Evolutionary conservation across 2,888 invertebrate genomes (phyloP).

Genomic region (Salticus scenicus): DNA sequence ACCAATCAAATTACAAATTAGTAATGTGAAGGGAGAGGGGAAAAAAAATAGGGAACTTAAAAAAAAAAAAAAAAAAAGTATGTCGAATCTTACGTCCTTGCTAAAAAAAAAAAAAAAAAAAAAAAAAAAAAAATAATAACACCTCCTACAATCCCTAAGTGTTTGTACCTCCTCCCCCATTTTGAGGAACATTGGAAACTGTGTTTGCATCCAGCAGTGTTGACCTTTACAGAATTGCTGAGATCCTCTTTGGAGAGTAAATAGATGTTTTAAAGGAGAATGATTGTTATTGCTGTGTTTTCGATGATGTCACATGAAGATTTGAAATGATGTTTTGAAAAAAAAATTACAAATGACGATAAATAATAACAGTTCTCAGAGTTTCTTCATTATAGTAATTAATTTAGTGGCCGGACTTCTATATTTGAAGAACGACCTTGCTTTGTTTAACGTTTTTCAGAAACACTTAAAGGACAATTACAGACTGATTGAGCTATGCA

Average conservation of each 20-base stretch:
- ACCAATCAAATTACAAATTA: constrained; percentile 49
- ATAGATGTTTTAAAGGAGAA: neutral
- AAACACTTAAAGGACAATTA: neutral
- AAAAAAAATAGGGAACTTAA: neutral
- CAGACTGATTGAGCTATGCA: no score
- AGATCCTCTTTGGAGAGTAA: neutral
- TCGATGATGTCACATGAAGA: constrained; percentile 58
- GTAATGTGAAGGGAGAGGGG: neutral
- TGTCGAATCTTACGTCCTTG: constrained; percentile 57
- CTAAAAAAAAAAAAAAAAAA: neutral
- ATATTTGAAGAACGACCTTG: constrained; percentile 9
- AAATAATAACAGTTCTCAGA: constrained; percentile 10
- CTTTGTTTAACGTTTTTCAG: neutral
- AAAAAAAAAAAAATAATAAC: constrained; percentile 7
- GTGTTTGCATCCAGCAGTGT: constrained; percentile 25
- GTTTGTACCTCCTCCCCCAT: constrained; percentile 4
- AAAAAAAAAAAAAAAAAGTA: constrained; percentile 37
- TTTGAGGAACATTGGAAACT: neutral
- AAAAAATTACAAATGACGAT: constrained; percentile 29
- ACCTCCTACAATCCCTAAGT: constrained; percentile 26
- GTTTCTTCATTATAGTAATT: constrained; percentile 41
- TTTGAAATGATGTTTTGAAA: constrained; percentile 40
- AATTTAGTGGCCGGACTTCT: neutral
- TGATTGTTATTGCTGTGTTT: constrained; percentile 10
- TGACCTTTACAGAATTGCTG: constrained; percentile 36